phyloP scores from a whole-genome alignment of 2,888 invertebrate genomes.

The Cephus nigrinus region DNA sequence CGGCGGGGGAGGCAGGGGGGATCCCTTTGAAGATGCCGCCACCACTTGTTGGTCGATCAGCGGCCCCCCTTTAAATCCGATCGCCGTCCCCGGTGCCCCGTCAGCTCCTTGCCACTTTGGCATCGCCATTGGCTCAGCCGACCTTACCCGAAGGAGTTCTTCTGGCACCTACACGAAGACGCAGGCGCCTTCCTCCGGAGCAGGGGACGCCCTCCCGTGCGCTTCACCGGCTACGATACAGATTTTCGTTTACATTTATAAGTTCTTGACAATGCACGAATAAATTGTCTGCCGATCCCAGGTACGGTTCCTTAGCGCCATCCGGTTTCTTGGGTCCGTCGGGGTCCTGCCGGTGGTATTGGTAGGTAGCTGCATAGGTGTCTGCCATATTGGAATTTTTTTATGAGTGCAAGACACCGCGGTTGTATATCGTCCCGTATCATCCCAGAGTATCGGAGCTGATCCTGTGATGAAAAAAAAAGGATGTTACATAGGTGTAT shows the following conservation, averaged over 20 bases:
- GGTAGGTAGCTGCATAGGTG: too few relatives aligned
- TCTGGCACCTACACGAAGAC: constrained; percentile 24
- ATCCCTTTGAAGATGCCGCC: constrained; percentile 40
- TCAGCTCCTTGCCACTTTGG: neutral
- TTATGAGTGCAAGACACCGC: too few relatives aligned
- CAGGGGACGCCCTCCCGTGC: constrained; percentile 41
- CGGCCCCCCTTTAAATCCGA: constrained; percentile 61
- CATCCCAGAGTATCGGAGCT: too few relatives aligned
- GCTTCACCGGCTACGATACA: constrained; percentile 52
- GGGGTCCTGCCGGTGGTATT: too few relatives aligned
- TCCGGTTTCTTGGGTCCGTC: constrained; percentile 4
- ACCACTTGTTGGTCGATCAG: constrained; percentile 61
- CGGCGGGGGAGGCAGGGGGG: constrained; percentile 37
- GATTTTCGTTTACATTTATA: constrained; percentile 58
- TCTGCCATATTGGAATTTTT: too few relatives aligned
- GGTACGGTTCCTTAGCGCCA: constrained; percentile 41
- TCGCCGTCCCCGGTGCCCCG: constrained; percentile 39
- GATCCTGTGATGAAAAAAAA: too few relatives aligned
- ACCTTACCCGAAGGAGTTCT: too few relatives aligned
- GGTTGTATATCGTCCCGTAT: too few relatives aligned
- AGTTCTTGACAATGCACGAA: constrained; percentile 37
- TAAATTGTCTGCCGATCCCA: constrained; percentile 44
- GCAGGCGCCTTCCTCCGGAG: constrained; percentile 48
- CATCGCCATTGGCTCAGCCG: too few relatives aligned
- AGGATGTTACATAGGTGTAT: too few relatives aligned